Evolutionary conservation across 92 coral and sea anemone genomes (phyloP).

Genomic region (Heliopora coerulea): DNA sequence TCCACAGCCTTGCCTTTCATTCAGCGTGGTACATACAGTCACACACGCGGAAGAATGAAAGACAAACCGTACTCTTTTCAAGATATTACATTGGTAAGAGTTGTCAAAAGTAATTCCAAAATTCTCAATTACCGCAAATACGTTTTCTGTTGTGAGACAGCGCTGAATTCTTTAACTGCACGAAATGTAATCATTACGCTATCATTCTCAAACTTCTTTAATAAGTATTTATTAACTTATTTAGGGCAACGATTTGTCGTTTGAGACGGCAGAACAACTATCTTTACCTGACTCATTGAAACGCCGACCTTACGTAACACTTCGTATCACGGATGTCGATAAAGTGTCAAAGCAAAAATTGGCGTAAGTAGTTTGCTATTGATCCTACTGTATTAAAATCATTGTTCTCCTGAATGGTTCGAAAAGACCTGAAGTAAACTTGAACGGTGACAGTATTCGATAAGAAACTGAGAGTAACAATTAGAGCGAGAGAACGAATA

Average conservation of each 20-base stretch:
- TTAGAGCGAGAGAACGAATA: no score
- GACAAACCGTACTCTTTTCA: conserved; percentile 70
- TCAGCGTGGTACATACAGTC: conserved; percentile 78
- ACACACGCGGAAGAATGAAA: conserved; percentile 66
- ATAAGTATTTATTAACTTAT: not conserved
- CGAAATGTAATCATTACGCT: no score
- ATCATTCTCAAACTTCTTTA: not conserved
- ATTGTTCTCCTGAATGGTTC: no score
- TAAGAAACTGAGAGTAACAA: no score
- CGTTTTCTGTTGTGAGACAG: no score
- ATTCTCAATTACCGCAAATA: not conserved
- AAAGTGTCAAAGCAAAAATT: conserved; percentile 72
- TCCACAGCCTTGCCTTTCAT: conserved; percentile 94
- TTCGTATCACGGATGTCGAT: conserved; percentile 87
- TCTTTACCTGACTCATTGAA: conserved; percentile 84
- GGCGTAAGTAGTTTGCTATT: conserved; percentile 54
- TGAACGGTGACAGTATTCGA: no score
- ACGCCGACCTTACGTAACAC: conserved; percentile 65
- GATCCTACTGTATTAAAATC: not conserved
- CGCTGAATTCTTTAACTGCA: no score
- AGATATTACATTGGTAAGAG: conserved; percentile 70
- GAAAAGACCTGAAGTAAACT: no score
- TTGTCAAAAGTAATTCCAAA: no score
- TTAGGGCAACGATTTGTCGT: conserved; percentile 83
- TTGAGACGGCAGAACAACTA: conserved; percentile 72